phyloP scores from a whole-genome alignment of 2,797 vertebrate species.

The Cyprinodon diabolis region DNA sequence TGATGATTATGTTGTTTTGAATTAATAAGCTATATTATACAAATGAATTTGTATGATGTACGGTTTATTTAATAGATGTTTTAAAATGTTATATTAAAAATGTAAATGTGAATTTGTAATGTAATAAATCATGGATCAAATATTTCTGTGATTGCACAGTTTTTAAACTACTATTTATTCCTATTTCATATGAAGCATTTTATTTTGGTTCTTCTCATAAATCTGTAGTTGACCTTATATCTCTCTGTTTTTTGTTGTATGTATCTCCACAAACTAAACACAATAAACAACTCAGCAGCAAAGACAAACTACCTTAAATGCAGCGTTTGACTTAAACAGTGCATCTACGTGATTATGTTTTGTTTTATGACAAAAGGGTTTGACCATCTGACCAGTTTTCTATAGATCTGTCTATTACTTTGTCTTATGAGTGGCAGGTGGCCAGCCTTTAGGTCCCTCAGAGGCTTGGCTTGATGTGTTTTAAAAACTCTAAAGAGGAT shows the following conservation, averaged over 20 bases:
- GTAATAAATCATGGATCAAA: too few species aligned
- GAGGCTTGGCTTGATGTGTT: conserved; percentile 50
- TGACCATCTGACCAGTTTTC: conserved; percentile 71
- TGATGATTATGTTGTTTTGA: too few species aligned
- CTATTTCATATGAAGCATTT: background rate
- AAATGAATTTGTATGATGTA: too few species aligned
- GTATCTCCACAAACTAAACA: conserved; percentile 2
- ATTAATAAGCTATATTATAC: too few species aligned
- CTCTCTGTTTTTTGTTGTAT: conserved; percentile 5
- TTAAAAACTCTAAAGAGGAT: conserved; percentile 48
- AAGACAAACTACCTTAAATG: conserved; percentile 14
- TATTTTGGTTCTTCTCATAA: background rate
- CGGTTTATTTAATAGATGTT: too few species aligned
- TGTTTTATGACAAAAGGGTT: conserved; percentile 62
- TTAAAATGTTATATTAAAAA: too few species aligned
- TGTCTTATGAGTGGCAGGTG: conserved; percentile 74
- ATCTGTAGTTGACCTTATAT: background rate
- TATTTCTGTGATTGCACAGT: background rate
- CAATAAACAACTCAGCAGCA: conserved; percentile 22
- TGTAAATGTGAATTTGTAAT: too few species aligned
- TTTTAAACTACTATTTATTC: background rate
- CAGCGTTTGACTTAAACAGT: conserved; percentile 32
- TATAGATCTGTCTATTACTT: conserved; percentile 72
- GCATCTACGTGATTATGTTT: conserved; percentile 58
- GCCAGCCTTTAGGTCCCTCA: conserved; percentile 54